Conservation (phyloP, 2,113 vertebrate genomes). For the Cyanoliseus patagonus region DNA sequence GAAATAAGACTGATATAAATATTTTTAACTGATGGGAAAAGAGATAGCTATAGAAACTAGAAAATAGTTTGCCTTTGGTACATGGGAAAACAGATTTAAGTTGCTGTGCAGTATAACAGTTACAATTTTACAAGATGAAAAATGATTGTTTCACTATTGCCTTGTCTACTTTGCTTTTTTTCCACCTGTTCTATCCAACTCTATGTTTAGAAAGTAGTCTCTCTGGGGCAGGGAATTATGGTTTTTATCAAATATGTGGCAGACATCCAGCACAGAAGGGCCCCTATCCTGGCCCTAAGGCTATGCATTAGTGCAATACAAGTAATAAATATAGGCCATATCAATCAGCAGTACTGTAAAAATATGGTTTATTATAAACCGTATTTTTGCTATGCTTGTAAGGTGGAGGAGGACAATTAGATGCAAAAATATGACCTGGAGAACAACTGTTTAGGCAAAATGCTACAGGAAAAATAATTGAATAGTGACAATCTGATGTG, state of each 20-base stretch:
- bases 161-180: constrained; percentile 19
- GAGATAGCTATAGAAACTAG: constrained; percentile 10
- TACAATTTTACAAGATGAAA: constrained; percentile 51
- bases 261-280: neutral
- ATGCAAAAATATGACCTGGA: neutral
- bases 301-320: neutral
- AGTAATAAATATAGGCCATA: constrained; percentile 4
- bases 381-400: neutral
- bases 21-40: constrained; percentile 8
- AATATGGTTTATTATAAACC: neutral
- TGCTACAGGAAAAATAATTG: neutral
- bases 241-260: constrained; percentile 40
- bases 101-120: constrained; percentile 18
- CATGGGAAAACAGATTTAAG: constrained; percentile 41
- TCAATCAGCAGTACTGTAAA: neutral
- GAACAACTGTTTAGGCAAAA: neutral
- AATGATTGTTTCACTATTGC: constrained; percentile 36
- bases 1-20: constrained; percentile 29
- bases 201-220: constrained; percentile 28
- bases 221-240: constrained; percentile 5
- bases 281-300: neutral
- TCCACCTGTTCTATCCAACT: neutral
- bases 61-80: constrained; percentile 29
- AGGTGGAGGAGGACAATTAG: neutral
- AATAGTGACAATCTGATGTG: neutral